Base-by-base conservation (phyloP, 2,797 vertebrate species). In the Anas acuta region DNA sequence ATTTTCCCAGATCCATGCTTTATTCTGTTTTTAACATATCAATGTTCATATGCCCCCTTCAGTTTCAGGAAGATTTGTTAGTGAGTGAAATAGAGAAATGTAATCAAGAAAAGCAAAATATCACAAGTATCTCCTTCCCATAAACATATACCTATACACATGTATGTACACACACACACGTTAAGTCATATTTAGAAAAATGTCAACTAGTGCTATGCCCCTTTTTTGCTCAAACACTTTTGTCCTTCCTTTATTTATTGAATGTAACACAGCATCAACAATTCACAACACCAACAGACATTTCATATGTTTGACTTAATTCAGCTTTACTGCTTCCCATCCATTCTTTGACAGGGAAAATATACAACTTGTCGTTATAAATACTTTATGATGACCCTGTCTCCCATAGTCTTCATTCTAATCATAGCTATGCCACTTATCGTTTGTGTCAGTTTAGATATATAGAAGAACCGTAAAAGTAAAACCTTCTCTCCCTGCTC, bases 291-390 rank as follows among this genome's bases (percentile, higher is more conserved):
- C 49, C 80, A 58, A 87, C 64, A 94, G 90, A 81, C 78, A 93
- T 96, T 96, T 96, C 79, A 54, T 82, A 91, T 91, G 95, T 96
- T 96, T 93, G 95, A 91, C 94, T 96, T 94, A 93, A 96, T 97
- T 93, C 93, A 94, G 82, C 81, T 93, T 92, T 93, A 81, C 80
- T 93, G 65, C 84, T 94, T 81, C 53, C 93, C 67, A 95, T 93
- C 72, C 79, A 69, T 92, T 95, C 67, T 94, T 66, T 94, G 96
- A 95, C 95, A 89, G 66, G 53, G 70, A 83, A 41, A 95, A 95
- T 83, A 91, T 57, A 77, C 79, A 93, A 54, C 93, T 89, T 79
- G 70, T 79, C 21, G 6, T 92, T 96, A 95, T 96, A 95, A 97
- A 97, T 95, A 94, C 93, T 96, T 97, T 81, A 94, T 93, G 93